Conservation (phyloP, 2,113 vertebrate species). For the Felis chaus region DNA sequence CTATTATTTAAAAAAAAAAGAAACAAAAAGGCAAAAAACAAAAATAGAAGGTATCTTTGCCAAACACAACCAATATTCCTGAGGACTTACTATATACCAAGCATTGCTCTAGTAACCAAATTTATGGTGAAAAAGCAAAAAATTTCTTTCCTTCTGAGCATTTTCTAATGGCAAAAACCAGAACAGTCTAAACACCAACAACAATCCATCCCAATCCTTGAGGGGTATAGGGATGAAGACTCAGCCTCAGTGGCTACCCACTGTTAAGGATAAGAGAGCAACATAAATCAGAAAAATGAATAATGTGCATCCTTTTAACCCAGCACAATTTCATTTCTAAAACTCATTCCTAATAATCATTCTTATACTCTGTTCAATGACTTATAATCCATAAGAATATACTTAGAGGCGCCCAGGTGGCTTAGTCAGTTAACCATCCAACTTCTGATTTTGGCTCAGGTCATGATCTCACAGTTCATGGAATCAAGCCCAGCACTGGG, state of each 20-base stretch:
- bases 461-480: too few species aligned
- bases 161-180: neutral
- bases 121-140: neutral
- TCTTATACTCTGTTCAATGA: neutral
- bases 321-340: neutral
- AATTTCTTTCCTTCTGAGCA: neutral
- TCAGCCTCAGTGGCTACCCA: neutral
- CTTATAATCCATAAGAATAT: neutral
- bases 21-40: neutral
- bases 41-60: neutral
- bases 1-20: neutral
- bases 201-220: neutral
- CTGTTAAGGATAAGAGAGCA: neutral
- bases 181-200: neutral
- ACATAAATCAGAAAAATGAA: neutral
- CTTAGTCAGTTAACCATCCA: too few species aligned
- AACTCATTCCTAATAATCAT: neutral
- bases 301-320: neutral
- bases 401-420: too few species aligned
- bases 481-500: too few species aligned
- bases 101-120: neutral
- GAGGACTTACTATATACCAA: neutral
- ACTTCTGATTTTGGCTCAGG: too few species aligned
- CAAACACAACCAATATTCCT: neutral
- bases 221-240: neutral